Evolutionary conservation across 2,113 vertebrate species (phyloP).

Genomic region (Stegastes partitus): DNA sequence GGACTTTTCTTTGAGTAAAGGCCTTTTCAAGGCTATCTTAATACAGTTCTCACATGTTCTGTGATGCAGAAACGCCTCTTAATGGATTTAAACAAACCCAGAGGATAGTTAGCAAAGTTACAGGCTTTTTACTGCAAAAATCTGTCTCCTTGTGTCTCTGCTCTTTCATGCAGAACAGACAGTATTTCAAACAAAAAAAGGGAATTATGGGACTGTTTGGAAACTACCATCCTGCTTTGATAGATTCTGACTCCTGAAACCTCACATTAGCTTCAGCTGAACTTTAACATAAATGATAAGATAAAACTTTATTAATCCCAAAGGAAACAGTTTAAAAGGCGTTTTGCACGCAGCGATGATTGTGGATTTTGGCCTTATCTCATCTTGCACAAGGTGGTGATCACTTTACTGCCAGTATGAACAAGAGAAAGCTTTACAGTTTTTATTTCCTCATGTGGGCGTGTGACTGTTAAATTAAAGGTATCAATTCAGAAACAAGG

Average conservation of each 20-base stretch:
- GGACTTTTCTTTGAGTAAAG: background rate
- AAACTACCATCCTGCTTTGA: background rate
- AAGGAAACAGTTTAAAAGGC: background rate
- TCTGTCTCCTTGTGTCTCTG: background rate
- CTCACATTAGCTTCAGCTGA: background rate
- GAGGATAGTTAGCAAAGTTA: background rate
- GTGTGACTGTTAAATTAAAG: no score
- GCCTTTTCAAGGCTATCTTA: background rate
- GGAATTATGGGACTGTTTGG: background rate
- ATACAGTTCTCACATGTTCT: background rate
- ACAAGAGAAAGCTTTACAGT: no score
- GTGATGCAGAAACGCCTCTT: background rate
- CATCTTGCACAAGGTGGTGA: background rate
- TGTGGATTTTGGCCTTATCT: background rate
- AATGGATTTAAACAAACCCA: background rate
- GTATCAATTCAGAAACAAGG: no score
- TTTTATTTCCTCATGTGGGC: no score
- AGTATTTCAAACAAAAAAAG: background rate
- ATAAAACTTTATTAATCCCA: no score
- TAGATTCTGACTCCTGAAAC: background rate
- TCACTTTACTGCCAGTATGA: background rate
- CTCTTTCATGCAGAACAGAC: background rate
- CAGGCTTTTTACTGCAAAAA: background rate
- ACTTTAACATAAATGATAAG: background rate
- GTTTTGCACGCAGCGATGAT: background rate